These are phyloP conservation scores for Xanthia icteritia DNA, from an alignment of 2,888 invertebrate species.

Conservation along the genomic window DNA sequence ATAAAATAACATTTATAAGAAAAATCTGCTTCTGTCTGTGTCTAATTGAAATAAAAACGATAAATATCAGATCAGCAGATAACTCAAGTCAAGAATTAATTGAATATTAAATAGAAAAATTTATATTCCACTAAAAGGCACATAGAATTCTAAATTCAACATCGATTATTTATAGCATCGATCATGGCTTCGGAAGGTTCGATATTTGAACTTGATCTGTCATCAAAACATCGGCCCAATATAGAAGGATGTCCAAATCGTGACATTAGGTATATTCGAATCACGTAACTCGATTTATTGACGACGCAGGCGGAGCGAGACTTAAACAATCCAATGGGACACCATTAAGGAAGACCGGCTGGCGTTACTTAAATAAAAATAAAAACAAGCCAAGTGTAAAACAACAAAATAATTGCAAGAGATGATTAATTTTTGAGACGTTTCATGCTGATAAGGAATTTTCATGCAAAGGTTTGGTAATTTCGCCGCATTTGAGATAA, in stretches of 20 bases:
- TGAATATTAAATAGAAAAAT: slow-evolving; percentile 6
- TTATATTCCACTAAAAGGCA: slow-evolving; percentile 17
- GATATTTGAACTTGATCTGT: slow-evolving; percentile 44
- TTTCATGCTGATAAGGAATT: slow-evolving; percentile 19
- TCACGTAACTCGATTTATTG: slow-evolving; percentile 68
- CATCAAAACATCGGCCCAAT: slow-evolving; percentile 36
- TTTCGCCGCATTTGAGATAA: not conserved
- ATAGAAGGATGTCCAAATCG: slow-evolving; percentile 38
- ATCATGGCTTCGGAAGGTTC: slow-evolving; percentile 16
- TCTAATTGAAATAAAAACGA: not conserved
- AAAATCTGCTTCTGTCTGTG: not conserved
- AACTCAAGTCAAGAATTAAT: not conserved
- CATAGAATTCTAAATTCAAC: slow-evolving; percentile 41
- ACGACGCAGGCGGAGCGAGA: slow-evolving; percentile 63
- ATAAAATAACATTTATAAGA: not conserved
- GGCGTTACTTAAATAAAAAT: slow-evolving; percentile 45
- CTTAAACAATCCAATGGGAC: slow-evolving; percentile 69
- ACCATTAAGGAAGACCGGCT: slow-evolving; percentile 49
- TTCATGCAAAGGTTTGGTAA: slow-evolving; percentile 11
- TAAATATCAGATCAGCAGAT: not conserved
- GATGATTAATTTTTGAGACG: not conserved
- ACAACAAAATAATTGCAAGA: slow-evolving; percentile 37
- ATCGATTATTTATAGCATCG: slow-evolving; percentile 6
- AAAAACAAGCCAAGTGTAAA: slow-evolving; percentile 46
- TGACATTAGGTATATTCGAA: slow-evolving; percentile 55